Conservation (phyloP, 2,113 vertebrate genomes). For the Cyanocitta stelleri region DNA sequence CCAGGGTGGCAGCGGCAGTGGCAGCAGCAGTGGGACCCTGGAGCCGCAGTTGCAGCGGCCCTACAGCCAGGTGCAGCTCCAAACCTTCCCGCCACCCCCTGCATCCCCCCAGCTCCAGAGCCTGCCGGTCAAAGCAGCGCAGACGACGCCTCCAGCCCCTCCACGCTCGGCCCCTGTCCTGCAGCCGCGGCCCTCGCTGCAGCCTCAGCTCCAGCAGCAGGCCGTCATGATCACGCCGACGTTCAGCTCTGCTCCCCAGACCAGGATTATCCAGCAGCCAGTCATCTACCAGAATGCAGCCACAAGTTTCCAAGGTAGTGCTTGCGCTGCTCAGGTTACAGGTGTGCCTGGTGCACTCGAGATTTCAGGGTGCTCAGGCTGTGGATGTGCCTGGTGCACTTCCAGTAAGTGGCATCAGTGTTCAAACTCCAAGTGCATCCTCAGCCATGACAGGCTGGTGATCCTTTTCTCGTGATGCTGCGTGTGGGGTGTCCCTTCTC, state of each 20-base stretch:
- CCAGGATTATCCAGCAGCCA: conserved; percentile 90
- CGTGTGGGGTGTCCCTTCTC: not conserved
- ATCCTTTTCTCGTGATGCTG: not conserved
- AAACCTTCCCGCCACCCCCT: conserved; percentile 29
- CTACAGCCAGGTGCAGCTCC: conserved; percentile 61
- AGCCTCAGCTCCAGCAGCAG: conserved; percentile 77
- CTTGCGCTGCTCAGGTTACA: not conserved
- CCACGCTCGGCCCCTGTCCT: conserved; percentile 74
- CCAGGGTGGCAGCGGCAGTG: not conserved
- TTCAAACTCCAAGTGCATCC: not conserved
- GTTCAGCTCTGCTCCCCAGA: conserved; percentile 80
- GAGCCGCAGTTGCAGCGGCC: conserved; percentile 50
- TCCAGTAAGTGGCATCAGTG: accelerated
- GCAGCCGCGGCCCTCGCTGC: conserved; percentile 83
- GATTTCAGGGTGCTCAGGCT: not conserved
- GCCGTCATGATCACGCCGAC: conserved; percentile 88
- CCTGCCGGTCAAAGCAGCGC: conserved; percentile 50
- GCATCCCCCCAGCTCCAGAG: conserved; percentile 67
- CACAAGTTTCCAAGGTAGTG: conserved; percentile 87
- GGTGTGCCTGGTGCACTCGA: accelerated
- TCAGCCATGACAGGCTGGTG: not conserved
- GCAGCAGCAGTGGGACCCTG: not conserved
- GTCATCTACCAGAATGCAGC: conserved; percentile 90
- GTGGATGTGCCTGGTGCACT: not conserved
- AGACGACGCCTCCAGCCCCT: conserved; percentile 29